phyloP scores from a whole-genome alignment of 1,140 invertebrate genomes.

The Wasmannia auropunctata region DNA sequence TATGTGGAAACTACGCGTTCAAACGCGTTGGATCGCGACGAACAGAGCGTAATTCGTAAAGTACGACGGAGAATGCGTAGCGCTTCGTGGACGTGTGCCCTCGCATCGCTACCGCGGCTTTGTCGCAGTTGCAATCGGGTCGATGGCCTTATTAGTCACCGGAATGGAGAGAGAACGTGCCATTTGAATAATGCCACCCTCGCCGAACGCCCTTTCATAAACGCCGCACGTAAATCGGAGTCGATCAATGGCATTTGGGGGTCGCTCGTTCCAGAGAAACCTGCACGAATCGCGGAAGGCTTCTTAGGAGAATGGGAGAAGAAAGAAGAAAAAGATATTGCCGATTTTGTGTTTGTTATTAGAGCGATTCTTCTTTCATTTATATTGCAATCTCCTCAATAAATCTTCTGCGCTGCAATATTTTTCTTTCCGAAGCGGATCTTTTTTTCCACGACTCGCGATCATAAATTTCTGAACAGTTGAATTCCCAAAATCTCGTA shows the following conservation, averaged over 20 bases:
- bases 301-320: constrained; percentile 57
- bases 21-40: constrained; percentile 25
- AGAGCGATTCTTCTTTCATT: not conserved
- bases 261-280: not conserved
- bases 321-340: constrained; percentile 64
- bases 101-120: constrained; percentile 29
- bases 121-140: constrained; percentile 36
- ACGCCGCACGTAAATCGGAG: not conserved
- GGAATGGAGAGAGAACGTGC: constrained; percentile 6
- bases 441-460: no score
- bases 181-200: constrained; percentile 29
- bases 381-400: not conserved
- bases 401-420: not conserved
- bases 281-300: not conserved
- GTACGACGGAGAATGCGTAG: not conserved
- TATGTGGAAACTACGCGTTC: constrained; percentile 5
- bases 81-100: not conserved
- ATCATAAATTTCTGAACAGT: not conserved
- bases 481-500: not conserved
- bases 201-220: constrained; percentile 16
- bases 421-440: not conserved
- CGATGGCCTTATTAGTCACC: constrained; percentile 47
- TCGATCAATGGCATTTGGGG: constrained; percentile 7
- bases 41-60: not conserved
- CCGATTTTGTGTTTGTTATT: not conserved